These are phyloP conservation scores for Casuarius casuarius DNA, from an alignment of 2,113 vertebrate genomes.

Conservation along the genomic window DNA sequence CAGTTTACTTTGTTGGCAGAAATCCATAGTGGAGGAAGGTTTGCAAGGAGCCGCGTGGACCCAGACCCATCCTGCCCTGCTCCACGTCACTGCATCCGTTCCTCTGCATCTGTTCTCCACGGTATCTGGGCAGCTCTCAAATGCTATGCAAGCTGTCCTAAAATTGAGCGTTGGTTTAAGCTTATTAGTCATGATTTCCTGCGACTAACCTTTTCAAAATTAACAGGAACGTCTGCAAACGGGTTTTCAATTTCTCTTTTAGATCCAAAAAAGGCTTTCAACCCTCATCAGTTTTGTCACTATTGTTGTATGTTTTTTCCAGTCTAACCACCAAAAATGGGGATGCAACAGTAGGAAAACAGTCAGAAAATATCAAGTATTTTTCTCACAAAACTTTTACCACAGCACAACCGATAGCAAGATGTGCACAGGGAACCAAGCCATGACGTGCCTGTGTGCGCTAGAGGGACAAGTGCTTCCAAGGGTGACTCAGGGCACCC, in stretches of 20 bases:
- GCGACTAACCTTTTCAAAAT: not conserved
- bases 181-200: not conserved
- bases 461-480: not conserved
- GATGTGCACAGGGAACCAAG: rapidly evolving
- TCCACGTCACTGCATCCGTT: not conserved
- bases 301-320: not conserved
- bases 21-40: rapidly evolving
- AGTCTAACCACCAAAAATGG: rapidly evolving
- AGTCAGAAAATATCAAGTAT: not conserved
- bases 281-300: not conserved
- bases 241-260: not conserved
- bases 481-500: not conserved
- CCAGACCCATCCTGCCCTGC: not conserved
- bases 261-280: not conserved
- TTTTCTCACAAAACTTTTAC: not conserved
- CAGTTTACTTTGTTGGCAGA: not conserved
- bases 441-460: rapidly evolving
- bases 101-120: rapidly evolving
- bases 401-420: rapidly evolving
- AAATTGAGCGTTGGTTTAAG: rapidly evolving
- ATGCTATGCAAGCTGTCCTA: rapidly evolving
- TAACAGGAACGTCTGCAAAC: not conserved
- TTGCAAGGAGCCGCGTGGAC: rapidly evolving
- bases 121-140: not conserved
- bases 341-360: rapidly evolving